phyloP scores from a whole-genome alignment of 2,888 invertebrate species.

The Epistrophe eligans region DNA sequence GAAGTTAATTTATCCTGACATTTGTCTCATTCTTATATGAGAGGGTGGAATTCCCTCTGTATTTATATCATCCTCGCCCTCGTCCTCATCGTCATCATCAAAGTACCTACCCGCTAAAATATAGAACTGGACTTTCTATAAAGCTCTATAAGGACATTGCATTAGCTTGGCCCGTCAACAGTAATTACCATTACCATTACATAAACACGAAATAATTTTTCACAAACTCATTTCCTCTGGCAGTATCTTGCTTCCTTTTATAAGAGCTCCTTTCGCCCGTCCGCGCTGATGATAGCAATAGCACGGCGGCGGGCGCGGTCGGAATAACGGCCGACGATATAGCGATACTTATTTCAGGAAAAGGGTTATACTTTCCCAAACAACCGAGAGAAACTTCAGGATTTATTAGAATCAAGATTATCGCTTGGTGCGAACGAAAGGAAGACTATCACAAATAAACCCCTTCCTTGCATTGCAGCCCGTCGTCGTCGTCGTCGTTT shows the following conservation, averaged over 20 bases:
- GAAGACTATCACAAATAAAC: slow-evolving; percentile 64
- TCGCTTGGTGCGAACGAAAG: slow-evolving; percentile 73
- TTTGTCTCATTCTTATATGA: slow-evolving; percentile 65
- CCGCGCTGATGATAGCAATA: slow-evolving; percentile 4
- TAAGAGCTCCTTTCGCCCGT: slow-evolving; percentile 52
- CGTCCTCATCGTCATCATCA: not conserved
- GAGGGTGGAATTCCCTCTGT: slow-evolving; percentile 46
- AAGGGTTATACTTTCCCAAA: slow-evolving; percentile 61
- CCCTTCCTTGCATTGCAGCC: not conserved
- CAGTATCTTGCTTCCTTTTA: slow-evolving; percentile 52
- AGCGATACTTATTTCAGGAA: slow-evolving; percentile 53
- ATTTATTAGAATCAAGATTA: slow-evolving; percentile 76
- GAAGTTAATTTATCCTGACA: slow-evolving; percentile 73
- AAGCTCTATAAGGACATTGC: slow-evolving; percentile 49
- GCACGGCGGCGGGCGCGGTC: not conserved
- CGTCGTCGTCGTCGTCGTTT: not conserved
- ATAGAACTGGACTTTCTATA: slow-evolving; percentile 17
- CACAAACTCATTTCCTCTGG: slow-evolving; percentile 71
- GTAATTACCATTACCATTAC: slow-evolving; percentile 75
- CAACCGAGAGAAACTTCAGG: slow-evolving; percentile 67
- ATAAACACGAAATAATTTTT: slow-evolving; percentile 76
- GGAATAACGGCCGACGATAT: slow-evolving; percentile 12
- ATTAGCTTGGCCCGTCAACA: slow-evolving; percentile 69
- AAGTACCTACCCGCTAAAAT: not conserved
- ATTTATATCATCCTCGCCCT: not conserved